Conservation (phyloP, 1,140 invertebrate species). For the Dinoponera quadriceps region DNA sequence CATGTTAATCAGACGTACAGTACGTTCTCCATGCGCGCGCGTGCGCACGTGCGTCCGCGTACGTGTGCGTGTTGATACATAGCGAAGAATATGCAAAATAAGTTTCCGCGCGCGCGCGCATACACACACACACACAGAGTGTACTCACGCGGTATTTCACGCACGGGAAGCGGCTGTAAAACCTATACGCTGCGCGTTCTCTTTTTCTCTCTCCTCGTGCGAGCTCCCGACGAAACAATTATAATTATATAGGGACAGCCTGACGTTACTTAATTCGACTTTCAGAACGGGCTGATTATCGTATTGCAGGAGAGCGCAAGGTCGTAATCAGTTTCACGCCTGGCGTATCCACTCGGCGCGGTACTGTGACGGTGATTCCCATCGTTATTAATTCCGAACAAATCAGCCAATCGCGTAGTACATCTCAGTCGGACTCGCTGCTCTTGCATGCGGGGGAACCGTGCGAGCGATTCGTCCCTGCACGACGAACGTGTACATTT, state of each 20-base stretch:
- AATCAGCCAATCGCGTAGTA: conserved; percentile 58
- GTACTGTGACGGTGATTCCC: conserved; percentile 43
- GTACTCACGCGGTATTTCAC: conserved; percentile 71
- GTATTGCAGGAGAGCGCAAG: not conserved
- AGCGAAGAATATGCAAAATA: conserved; percentile 74
- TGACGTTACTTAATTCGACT: conserved; percentile 75
- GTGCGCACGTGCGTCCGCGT: conserved; percentile 31
- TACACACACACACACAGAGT: no score
- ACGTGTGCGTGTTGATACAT: not conserved
- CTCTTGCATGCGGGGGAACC: no score
- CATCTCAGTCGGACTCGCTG: not conserved
- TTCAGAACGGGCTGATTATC: conserved; percentile 44
- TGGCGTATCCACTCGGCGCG: conserved; percentile 12
- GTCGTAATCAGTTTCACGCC: conserved; percentile 44
- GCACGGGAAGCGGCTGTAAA: conserved; percentile 74
- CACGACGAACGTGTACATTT: not conserved
- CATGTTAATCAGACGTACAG: conserved; percentile 81
- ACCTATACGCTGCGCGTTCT: conserved; percentile 68
- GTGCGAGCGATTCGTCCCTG: not conserved
- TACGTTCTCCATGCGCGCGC: conserved; percentile 62
- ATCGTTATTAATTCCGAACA: conserved; percentile 67
- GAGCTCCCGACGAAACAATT: conserved; percentile 75
- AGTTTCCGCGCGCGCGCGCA: conserved; percentile 72
- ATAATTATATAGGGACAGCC: conserved; percentile 71
- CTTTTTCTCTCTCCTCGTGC: conserved; percentile 51